These are phyloP conservation scores for Drosophila atroscutellata DNA, from an alignment of 2,888 invertebrate species.

Conservation along the genomic window DNA sequence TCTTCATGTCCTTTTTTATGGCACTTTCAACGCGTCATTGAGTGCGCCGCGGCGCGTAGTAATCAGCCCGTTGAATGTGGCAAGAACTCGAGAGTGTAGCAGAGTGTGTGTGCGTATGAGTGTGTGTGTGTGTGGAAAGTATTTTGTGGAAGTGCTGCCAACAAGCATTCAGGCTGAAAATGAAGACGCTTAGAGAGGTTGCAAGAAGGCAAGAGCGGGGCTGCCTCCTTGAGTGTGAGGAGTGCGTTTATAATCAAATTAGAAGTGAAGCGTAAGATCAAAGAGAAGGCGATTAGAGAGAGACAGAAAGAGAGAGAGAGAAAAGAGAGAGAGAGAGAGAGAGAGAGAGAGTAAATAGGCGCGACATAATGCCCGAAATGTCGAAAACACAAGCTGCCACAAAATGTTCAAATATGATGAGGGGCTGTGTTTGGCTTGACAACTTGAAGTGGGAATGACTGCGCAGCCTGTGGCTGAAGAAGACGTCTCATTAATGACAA, in stretches of 20 bases:
- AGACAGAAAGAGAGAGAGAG: conserved; percentile 7
- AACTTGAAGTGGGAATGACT: conserved; percentile 82
- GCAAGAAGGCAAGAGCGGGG: conserved; percentile 1
- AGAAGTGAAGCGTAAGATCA: conserved; percentile 79
- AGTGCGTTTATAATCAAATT: conserved; percentile 82
- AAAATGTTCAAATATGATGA: conserved; percentile 65
- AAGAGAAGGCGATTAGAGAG: conserved; percentile 39
- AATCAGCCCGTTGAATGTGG: conserved; percentile 58
- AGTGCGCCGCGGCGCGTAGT: conserved; percentile 77
- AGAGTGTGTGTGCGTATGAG: background rate
- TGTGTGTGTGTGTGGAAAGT: background rate
- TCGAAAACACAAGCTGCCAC: conserved; percentile 76
- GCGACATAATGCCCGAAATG: conserved; percentile 79
- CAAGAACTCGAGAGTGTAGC: conserved; percentile 18
- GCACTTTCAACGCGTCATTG: conserved; percentile 82
- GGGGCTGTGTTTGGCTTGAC: conserved; percentile 70
- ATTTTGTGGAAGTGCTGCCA: conserved; percentile 50
- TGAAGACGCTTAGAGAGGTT: conserved; percentile 64
- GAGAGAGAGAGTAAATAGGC: conserved; percentile 64
- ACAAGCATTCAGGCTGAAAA: conserved; percentile 69
- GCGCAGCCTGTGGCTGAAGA: conserved; percentile 61
- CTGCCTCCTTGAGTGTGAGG: conserved; percentile 45
- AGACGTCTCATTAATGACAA: conserved; percentile 84
- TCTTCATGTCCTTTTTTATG: conserved; percentile 78
- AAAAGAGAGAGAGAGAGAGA: conserved; percentile 22